Evolutionary conservation across 2,888 invertebrate species (phyloP).

Genomic region (Agelastica alni): DNA sequence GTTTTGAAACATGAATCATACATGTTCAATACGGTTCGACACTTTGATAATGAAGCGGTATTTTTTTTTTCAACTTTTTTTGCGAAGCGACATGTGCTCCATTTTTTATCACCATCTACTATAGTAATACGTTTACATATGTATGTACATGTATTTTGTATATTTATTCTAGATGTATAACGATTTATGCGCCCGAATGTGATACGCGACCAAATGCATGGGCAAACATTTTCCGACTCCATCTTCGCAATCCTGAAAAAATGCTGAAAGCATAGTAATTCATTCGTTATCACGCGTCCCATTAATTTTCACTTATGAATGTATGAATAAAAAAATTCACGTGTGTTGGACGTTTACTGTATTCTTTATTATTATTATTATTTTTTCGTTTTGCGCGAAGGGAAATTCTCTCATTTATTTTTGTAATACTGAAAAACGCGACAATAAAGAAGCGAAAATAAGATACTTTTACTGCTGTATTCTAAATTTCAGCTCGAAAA

Average conservation of each 20-base stretch:
- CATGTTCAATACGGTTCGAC: constrained; percentile 57
- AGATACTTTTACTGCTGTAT: neutral
- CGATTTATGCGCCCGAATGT: constrained; percentile 41
- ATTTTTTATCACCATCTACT: constrained; percentile 52
- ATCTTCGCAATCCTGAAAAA: constrained; percentile 39
- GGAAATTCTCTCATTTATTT: neutral
- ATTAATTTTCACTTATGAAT: constrained; percentile 28
- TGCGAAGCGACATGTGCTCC: constrained; percentile 44
- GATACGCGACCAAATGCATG: constrained; percentile 35
- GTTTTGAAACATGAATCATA: constrained; percentile 57
- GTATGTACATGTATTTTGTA: constrained; percentile 46
- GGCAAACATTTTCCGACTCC: constrained; percentile 35
- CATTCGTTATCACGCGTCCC: constrained; percentile 32
- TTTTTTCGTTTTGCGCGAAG: constrained; percentile 11
- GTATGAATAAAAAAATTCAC: constrained; percentile 26
- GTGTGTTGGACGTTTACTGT: constrained; percentile 9
- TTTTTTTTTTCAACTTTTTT: constrained; percentile 43
- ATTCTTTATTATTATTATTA: neutral
- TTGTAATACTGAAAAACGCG: neutral
- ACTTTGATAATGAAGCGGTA: constrained; percentile 56
- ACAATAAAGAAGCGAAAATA: neutral
- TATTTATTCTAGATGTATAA: constrained; percentile 42
- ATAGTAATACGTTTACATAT: constrained; percentile 50
- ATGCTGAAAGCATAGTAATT: constrained; percentile 34
- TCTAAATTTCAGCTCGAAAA: neutral